These are phyloP conservation scores for Carterocephalus palaemon DNA, from an alignment of 2,888 invertebrate genomes.

Conservation along the genomic window DNA sequence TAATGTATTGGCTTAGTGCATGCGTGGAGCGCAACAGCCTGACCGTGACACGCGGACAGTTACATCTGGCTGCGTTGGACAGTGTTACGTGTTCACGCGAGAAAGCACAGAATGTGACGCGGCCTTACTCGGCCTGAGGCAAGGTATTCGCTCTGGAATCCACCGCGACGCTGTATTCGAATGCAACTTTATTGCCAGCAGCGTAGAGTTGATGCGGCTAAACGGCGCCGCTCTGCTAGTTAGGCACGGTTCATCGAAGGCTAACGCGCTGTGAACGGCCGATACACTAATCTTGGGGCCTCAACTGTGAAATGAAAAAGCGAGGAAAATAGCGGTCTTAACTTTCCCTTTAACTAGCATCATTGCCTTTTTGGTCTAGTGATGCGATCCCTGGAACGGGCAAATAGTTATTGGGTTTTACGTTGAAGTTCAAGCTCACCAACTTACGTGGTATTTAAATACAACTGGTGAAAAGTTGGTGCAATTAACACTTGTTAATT, in stretches of 20 bases:
- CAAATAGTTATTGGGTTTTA: too few relatives aligned
- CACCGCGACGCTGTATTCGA: neutral
- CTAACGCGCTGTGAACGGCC: slow-evolving; percentile 11
- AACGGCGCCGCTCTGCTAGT: neutral
- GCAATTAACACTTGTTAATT: too few relatives aligned
- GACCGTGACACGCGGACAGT: slow-evolving; percentile 11
- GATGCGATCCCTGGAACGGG: too few relatives aligned
- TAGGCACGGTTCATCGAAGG: slow-evolving; percentile 13
- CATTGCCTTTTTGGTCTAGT: too few relatives aligned
- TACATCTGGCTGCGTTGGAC: too few relatives aligned
- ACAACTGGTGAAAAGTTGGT: too few relatives aligned
- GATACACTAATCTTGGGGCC: slow-evolving; percentile 8
- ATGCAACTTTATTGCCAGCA: neutral
- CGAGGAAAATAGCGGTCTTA: neutral
- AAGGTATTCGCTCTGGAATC: slow-evolving; percentile 19
- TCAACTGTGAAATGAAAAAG: slow-evolving; percentile 10
- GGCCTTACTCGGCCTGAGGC: slow-evolving; percentile 30
- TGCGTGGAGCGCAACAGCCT: slow-evolving; percentile 2
- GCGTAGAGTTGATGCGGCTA: slow-evolving; percentile 3
- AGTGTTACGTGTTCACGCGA: slow-evolving; percentile 26
- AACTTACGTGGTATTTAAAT: too few relatives aligned
- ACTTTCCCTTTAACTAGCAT: too few relatives aligned
- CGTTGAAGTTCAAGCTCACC: too few relatives aligned
- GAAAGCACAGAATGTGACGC: slow-evolving; percentile 37
- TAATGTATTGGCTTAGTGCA: neutral